phyloP scores from a whole-genome alignment of 2,113 vertebrate genomes.

The Notarius quadriscutis region DNA sequence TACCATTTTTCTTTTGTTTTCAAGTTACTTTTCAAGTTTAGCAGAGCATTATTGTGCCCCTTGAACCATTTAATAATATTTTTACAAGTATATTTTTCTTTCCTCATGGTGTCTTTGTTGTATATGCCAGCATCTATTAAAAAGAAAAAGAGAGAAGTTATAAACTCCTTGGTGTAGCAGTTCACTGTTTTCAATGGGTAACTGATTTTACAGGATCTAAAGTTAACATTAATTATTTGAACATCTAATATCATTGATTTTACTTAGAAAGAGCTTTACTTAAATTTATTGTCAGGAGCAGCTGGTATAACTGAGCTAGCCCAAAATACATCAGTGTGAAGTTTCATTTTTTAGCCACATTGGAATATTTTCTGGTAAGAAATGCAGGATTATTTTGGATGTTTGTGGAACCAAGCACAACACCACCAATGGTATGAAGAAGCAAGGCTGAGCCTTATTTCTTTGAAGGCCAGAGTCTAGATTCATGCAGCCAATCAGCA shows the following conservation, averaged over 20 bases:
- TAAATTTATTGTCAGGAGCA: background rate
- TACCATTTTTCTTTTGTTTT: background rate
- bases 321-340: background rate
- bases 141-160: slow-evolving; percentile 24
- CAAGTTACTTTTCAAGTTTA: slow-evolving; percentile 7
- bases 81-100: slow-evolving; percentile 71
- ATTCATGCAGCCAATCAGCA: background rate
- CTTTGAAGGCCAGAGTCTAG: background rate
- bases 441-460: background rate
- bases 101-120: slow-evolving; percentile 69
- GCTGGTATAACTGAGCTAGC: background rate
- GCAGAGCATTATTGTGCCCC: background rate
- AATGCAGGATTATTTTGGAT: background rate
- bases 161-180: background rate
- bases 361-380: background rate
- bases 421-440: background rate
- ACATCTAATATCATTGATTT: background rate
- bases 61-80: slow-evolving; percentile 22
- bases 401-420: background rate
- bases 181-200: background rate
- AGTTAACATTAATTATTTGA: background rate
- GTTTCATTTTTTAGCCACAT: background rate
- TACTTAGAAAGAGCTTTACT: background rate
- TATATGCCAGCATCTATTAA: slow-evolving; percentile 72
- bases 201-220: background rate